A percentile compares a stretch with the other conserved stretches of the same genome.
phyloP scores from a whole-genome alignment of 2,797 vertebrate genomes.

The Coregonus ussuriensis region DNA sequence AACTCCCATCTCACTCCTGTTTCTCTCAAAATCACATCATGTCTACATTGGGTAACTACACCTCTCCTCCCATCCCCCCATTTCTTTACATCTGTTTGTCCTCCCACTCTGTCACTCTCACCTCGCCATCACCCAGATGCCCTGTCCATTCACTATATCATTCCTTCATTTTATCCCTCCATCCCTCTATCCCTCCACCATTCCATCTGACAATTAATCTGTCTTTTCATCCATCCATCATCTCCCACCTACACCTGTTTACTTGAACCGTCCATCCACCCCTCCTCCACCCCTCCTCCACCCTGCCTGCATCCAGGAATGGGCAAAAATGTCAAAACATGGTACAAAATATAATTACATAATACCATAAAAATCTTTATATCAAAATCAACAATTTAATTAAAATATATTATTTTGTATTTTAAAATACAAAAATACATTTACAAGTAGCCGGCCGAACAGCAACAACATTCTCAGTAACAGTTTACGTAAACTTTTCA shows the following conservation, averaged over 20 bases:
- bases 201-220: not conserved
- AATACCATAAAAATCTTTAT: too few species aligned
- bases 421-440: too few species aligned
- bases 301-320: too few species aligned
- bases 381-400: too few species aligned
- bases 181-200: not conserved
- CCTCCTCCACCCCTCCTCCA: not conserved
- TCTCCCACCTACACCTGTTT: too few species aligned
- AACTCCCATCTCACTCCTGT: not conserved
- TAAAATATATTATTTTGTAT: too few species aligned
- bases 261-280: not conserved
- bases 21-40: not conserved
- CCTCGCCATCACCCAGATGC: not conserved
- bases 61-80: not conserved
- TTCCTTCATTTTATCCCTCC: not conserved
- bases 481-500: too few species aligned
- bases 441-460: too few species aligned
- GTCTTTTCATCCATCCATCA: not conserved
- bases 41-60: not conserved
- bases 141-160: not conserved
- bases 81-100: not conserved
- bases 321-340: too few species aligned
- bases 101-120: constrained; percentile 3
- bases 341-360: too few species aligned
- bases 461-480: too few species aligned